These are phyloP conservation scores for Rhopalosiphum nymphaeae DNA, from an alignment of 2,888 invertebrate genomes.

Conservation along the genomic window DNA sequence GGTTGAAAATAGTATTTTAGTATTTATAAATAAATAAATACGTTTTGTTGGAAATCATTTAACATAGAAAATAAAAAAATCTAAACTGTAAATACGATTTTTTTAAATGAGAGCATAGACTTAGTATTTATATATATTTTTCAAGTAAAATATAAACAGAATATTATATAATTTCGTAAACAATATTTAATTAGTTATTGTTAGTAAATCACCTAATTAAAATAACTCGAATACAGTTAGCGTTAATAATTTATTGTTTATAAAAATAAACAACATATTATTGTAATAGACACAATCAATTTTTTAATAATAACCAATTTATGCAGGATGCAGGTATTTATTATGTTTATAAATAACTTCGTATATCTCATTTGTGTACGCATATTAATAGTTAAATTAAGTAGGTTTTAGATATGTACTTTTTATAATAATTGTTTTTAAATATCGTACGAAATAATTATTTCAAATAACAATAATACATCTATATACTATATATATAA, in stretches of 20 bases:
- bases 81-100: not conserved
- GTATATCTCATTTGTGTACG: not conserved
- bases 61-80: not conserved
- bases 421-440: not conserved
- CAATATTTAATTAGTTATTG: not conserved
- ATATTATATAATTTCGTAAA: not conserved
- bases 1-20: not conserved
- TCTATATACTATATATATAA: not conserved
- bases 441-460: not conserved
- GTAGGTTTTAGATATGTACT: not conserved
- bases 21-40: constrained; percentile 34
- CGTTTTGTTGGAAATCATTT: constrained; percentile 46
- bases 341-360: not conserved
- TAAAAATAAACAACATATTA: not conserved
- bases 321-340: not conserved
- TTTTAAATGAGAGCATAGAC: constrained; percentile 40
- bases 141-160: not conserved
- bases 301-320: not conserved
- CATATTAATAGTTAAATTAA: not conserved
- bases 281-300: not conserved
- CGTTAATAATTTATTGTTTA: not conserved
- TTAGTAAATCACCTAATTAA: not conserved
- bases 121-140: not conserved
- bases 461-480: not conserved
- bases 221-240: not conserved